Evolutionary conservation across 2,797 vertebrate species (phyloP), one percentile per base, ranked within the genome.

Genomic region (Taenioides sp.): DNA sequence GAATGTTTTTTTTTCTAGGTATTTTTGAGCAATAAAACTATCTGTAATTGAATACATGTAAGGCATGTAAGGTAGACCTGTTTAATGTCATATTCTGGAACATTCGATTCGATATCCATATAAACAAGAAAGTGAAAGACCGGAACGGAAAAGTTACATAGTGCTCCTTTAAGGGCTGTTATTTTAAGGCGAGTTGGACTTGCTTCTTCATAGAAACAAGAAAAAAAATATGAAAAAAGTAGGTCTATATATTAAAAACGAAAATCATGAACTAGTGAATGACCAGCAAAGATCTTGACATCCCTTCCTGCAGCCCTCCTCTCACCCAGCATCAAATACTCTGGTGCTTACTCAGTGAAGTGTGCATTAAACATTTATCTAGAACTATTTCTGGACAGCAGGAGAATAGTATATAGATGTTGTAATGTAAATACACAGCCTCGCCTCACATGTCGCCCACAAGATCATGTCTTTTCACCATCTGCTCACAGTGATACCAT

Each of bases 371-470:
- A 78, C 67, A 86, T 78, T 73, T 50, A 77, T 82, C 65, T 62
- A 28, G 54, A 65, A 75, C 81, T 73, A 75, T 82, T 71, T 80
- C 75, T 73, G 71, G 81, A 85, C 81, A 25, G 69, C 80, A 79
- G 84, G 84, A 16, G 43, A 82, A 89, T 86, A 84, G 88, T 76
- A 82, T 59, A 83, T 77, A 80, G 58, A 84, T 23, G 60, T 43
- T 71, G 68, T 84, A 71, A 88, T 81, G 43, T 47, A 79, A 68
- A 74, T 64, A 64, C 28, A 77, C 77, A 71, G 74, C 65, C 72
- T 78, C 77, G 67, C 66, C 77, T 59, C 59, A 55, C 18, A 52
- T 31, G 59, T 27, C 52, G 70, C 61, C 47, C 72, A 62, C 66
- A 71, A 37, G 61, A 12, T n/a, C 3, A 40, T 37, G 20, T 43